phyloP scores from a whole-genome alignment of 2,797 vertebrate genomes.

The Hydrophis major region DNA sequence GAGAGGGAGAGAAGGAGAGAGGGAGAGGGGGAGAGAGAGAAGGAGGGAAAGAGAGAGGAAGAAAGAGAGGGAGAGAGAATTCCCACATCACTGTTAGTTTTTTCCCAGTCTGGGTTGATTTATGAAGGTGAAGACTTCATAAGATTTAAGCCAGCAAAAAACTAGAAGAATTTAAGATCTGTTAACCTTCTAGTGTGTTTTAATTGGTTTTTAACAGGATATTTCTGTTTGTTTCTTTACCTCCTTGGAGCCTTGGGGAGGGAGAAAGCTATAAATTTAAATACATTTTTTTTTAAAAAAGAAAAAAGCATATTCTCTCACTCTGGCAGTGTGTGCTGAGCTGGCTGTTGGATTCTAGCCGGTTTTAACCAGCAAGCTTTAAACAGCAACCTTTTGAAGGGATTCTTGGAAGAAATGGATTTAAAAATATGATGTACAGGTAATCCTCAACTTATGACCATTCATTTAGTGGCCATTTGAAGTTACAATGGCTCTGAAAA shows the following conservation, averaged over 20 bases:
- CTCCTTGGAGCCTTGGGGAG: constrained; percentile 13
- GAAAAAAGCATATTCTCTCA: background rate
- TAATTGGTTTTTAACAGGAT: constrained; percentile 36
- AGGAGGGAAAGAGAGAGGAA: too few species aligned
- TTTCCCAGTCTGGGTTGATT: background rate
- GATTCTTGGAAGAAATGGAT: background rate
- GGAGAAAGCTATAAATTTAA: constrained; percentile 17
- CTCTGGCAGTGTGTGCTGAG: background rate
- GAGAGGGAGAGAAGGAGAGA: too few species aligned
- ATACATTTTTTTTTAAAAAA: background rate
- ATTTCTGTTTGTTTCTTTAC: constrained; percentile 17
- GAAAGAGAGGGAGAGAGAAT: too few species aligned
- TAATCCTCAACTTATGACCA: background rate
- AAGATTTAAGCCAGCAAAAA: background rate
- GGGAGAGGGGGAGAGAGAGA: too few species aligned
- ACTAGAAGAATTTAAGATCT: background rate
- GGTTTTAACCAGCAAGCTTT: background rate
- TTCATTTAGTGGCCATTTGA: background rate
- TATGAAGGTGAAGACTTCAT: background rate
- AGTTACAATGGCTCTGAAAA: background rate
- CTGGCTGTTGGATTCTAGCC: background rate
- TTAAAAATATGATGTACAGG: background rate
- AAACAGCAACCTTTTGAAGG: background rate
- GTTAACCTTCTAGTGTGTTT: constrained; percentile 17
- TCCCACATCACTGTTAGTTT: background rate